Base-by-base conservation (phyloP, 2,113 vertebrate species). In the Amphiprion percula region DNA sequence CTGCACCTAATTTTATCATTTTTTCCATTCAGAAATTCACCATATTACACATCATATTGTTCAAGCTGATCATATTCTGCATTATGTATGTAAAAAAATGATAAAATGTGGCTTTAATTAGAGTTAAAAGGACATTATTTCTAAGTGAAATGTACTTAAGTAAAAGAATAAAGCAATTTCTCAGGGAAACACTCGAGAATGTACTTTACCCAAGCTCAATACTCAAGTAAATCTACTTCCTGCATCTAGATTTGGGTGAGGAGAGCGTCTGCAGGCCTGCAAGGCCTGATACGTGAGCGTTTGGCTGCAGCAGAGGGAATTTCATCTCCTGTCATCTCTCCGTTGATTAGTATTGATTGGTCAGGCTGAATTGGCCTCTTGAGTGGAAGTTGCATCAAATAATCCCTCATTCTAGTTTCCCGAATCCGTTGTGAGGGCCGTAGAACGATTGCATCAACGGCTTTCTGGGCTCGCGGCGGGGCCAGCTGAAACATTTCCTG, bases 301-400 rank as follows among this genome's bases (percentile, higher is more conserved):
- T 63, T 84, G 84, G 80, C 82, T 88, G 70, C 64, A 41, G 68
- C 74, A 71, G 87, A 83, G 89, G 87, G 84, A 88, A 92, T 94
- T 94, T 92, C 77, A 75, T 86, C 86, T 74, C 60, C 78, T 88
- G 87, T 92, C 93, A 91, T 94, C 92, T 92, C 81, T 71, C 71
- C 47, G 82, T 93, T 96, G 92, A 95, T 96, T 94, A 91, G 83
- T 95, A 96, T 96, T 94, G 95, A 95, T 96, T 92, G 91, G 82
- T 84, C 5, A 77, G 87, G 79, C 78, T 81, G 92, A 95, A 94
- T 93, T 93, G 95, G 92, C 91, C 88, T 87, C 91, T 94, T 94
- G 87, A 94, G 91, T 94, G 88, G 90, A 91, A 90, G 86, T 88
- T 88, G 89, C 93, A 94, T 94, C 94, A 94, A 94, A 94, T 95